These are phyloP conservation scores for Heterodera schachtii DNA, from an alignment of 1,140 invertebrate species.

Conservation along the genomic window DNA sequence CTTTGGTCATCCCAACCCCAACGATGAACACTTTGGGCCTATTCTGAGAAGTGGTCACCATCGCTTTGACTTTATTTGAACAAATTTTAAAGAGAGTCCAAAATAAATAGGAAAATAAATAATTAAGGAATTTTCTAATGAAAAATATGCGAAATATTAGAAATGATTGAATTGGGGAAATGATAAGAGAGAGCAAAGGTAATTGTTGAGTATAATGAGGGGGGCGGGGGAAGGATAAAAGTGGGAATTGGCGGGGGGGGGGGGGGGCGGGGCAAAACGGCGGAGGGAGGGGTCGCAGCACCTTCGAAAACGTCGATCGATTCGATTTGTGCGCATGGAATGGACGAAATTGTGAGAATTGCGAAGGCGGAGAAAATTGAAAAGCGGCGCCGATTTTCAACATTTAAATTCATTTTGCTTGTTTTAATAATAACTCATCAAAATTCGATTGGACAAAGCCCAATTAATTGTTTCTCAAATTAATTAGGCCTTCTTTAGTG, in stretches of 20 bases:
- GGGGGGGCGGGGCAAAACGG: not conserved
- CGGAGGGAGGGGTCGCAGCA: not conserved
- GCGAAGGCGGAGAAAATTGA: too few relatives aligned
- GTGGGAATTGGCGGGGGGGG: not conserved
- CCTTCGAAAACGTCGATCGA: too few relatives aligned
- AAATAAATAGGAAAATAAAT: not conserved
- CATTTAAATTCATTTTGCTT: too few relatives aligned
- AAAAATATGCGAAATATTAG: not conserved
- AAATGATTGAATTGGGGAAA: not conserved
- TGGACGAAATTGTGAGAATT: too few relatives aligned
- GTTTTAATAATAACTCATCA: too few relatives aligned
- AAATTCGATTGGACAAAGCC: too few relatives aligned
- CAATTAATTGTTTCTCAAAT: too few relatives aligned
- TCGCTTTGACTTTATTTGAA: not conserved
- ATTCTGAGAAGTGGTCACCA: constrained; percentile 8
- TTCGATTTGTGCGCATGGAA: too few relatives aligned
- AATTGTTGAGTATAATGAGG: not conserved
- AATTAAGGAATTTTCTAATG: too few relatives aligned
- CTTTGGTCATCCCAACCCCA: constrained; percentile 91
- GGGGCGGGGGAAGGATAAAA: not conserved
- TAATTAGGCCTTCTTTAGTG: too few relatives aligned
- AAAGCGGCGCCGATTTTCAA: too few relatives aligned
- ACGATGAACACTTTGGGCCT: constrained; percentile 79
- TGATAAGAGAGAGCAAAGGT: not conserved
- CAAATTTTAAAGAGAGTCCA: not conserved